A percentile compares a stretch with the other conserved stretches of the same genome.
phyloP scores from a whole-genome alignment of 2,113 vertebrate species.

The Elephas maximus region DNA sequence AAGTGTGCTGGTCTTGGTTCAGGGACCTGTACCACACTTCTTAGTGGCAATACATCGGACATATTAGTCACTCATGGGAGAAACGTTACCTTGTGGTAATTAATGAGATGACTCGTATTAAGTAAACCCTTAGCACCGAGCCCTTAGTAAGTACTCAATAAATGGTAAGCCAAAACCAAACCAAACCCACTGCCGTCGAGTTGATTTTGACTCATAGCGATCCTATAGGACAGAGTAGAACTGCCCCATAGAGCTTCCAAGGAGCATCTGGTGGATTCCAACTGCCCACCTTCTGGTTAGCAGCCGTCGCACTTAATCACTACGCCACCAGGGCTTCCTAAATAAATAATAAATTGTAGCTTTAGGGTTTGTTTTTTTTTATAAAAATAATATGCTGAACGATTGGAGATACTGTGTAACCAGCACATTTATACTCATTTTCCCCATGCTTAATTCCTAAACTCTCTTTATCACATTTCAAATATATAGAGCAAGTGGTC shows the following conservation, averaged over 20 bases:
- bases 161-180: background rate
- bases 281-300: too few relatives aligned
- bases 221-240: too few relatives aligned
- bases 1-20: background rate
- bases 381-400: background rate
- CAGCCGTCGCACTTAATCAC: too few relatives aligned
- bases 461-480: background rate
- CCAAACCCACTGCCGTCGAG: too few relatives aligned
- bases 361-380: background rate
- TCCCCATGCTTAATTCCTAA: background rate
- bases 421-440: background rate
- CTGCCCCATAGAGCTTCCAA: too few relatives aligned
- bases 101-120: background rate
- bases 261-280: too few relatives aligned
- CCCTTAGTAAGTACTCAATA: background rate
- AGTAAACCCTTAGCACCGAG: background rate
- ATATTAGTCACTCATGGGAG: background rate
- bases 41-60: background rate
- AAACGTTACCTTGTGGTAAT: background rate
- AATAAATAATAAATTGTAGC: too few relatives aligned
- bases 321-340: too few relatives aligned
- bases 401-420: background rate
- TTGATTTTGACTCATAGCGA: too few relatives aligned
- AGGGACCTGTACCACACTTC: background rate
- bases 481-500: background rate